Base-by-base conservation (phyloP, 2,888 invertebrate species). In the Rotaria magnacalcarata region DNA sequence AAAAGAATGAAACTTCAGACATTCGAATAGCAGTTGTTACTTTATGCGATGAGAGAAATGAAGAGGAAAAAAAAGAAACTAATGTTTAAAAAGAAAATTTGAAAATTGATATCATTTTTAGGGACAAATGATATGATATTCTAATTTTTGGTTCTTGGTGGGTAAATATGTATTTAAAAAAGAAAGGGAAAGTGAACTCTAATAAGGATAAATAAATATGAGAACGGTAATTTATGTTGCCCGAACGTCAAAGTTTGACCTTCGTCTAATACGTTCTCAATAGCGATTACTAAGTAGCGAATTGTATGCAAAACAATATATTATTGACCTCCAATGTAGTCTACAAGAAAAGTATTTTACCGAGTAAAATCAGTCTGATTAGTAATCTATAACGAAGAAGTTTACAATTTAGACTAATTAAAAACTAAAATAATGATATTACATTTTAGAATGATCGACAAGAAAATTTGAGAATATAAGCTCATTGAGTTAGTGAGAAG, bases 1-100 rank as follows among this genome's bases (percentile, higher is more conserved):
- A 67, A 67, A 67, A 6, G 14, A 67, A 67, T 41, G 67, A 27
- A 67, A 67, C 67, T 34, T 67, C 67, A 67, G 67, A 67, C 67
- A 67, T 34, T 41, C 19, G 41, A 67, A 27, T 14, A 41, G 34
- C 67, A 67, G 34, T 41, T 67, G 67, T 67, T 67, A 67, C 8
- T 34, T 3, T 67, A 67, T 19, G 19, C 16, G 34, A 67, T 67
- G 67, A 34, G 34, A 27, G 8, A 67, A 27, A 27, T 3, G 34
- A 67, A 34, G 19, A 67, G 5, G 14, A 27, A 60, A 27, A 11
- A 27, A 11, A 11, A 60, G 11, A 27, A 60, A 27, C 10, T 60
- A 27, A 60, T 60, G 60, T 60, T 27, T 27, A 27, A 60, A 27
- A 60, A 60, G 10, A 8, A 11, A 52, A 52, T 58, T 58, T 27